phyloP scores from a whole-genome alignment of 2,797 vertebrate species.

The Lepus oiostolus region DNA sequence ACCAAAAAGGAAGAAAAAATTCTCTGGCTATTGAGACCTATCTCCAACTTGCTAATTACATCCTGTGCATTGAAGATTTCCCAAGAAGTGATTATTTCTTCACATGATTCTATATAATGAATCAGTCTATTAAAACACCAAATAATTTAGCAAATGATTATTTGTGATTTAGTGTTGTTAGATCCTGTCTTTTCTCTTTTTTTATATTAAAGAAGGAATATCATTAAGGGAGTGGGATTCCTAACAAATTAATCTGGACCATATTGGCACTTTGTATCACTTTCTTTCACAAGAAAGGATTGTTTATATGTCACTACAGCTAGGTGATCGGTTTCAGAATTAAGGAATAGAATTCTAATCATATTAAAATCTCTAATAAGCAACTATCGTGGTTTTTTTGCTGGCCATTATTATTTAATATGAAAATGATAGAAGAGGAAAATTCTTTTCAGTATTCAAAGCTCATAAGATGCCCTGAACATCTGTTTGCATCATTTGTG shows the following conservation, averaged over 20 bases:
- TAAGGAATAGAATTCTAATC: constrained; percentile 1
- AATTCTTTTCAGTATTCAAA: not conserved
- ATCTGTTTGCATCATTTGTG: not conserved
- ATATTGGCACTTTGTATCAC: not conserved
- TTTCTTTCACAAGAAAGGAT: not conserved
- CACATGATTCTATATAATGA: not conserved
- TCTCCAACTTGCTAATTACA: not conserved
- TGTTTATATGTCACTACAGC: not conserved
- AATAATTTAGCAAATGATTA: not conserved
- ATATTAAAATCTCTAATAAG: not conserved
- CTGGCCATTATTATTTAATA: not conserved
- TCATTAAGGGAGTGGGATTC: not conserved
- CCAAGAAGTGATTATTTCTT: not conserved
- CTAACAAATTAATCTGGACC: not conserved
- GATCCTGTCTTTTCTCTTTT: not conserved
- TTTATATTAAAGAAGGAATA: not conserved
- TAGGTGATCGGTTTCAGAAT: not conserved
- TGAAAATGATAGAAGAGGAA: not conserved
- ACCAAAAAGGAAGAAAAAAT: not conserved
- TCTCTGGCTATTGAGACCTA: not conserved
- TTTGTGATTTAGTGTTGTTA: not conserved
- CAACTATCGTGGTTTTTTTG: not conserved
- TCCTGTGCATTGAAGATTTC: not conserved
- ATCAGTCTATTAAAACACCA: not conserved
- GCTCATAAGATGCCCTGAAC: not conserved